Percentiles rank a stretch among this genome's conserved stretches.
Evolutionary conservation across 2,888 invertebrate species (phyloP).

Genomic region (Osmoderma eremita): DNA sequence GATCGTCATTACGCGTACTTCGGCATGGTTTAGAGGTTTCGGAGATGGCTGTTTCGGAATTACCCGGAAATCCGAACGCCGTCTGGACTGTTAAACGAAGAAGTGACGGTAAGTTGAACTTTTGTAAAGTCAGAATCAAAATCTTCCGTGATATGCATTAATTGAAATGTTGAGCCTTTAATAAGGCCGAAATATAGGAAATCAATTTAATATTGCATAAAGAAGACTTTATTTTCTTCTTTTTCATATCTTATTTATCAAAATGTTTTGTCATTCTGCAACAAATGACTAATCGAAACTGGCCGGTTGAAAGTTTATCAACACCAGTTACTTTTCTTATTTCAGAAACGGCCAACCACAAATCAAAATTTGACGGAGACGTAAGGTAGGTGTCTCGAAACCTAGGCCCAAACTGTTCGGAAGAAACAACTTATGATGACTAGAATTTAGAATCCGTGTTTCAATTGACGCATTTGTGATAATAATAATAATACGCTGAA

Average conservation of each 20-base stretch:
- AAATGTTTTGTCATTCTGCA: neutral
- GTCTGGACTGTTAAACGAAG: conserved; percentile 99
- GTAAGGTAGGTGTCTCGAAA: conserved; percentile 32
- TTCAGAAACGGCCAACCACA: conserved; percentile 48
- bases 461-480: conserved; percentile 62
- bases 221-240: too few relatives aligned
- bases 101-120: conserved; percentile 86
- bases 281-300: conserved; percentile 66
- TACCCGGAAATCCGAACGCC: conserved; percentile 99
- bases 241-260: conserved; percentile 2
- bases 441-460: conserved; percentile 61
- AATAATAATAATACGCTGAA: conserved; percentile 52
- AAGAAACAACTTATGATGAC: conserved; percentile 55
- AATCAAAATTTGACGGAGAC: conserved; percentile 4
- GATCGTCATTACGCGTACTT: conserved; percentile 91
- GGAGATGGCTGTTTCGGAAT: conserved; percentile 99
- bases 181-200: too few relatives aligned
- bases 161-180: too few relatives aligned
- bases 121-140: conserved; percentile 31
- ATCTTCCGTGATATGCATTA: neutral
- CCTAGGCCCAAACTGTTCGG: neutral
- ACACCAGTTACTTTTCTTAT: conserved; percentile 90
- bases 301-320: conserved; percentile 75
- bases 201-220: too few relatives aligned
- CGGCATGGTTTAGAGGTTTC: conserved; percentile 98